These are phyloP conservation scores for Rhabdophis nuchalis DNA, from an alignment of 2,797 vertebrate genomes.

Conservation along the genomic window DNA sequence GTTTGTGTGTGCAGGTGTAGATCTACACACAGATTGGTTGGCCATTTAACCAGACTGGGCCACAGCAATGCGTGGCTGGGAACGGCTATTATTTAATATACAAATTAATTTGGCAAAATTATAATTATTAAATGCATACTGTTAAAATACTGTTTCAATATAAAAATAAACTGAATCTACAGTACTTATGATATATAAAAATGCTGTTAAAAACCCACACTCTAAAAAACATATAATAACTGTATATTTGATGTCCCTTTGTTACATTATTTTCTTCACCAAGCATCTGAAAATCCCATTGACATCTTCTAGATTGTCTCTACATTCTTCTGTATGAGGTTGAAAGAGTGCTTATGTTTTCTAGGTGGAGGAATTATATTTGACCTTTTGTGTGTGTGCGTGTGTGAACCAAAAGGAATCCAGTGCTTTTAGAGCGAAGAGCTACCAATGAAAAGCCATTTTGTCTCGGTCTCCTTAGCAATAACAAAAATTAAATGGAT, in stretches of 20 bases:
- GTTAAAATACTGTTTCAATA: not conserved
- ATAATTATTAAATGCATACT: not conserved
- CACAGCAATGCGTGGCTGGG: too few species aligned
- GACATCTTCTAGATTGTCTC: not conserved
- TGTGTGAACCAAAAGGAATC: not conserved
- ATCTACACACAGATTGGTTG: too few species aligned
- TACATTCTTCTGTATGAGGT: not conserved
- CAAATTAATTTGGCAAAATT: not conserved
- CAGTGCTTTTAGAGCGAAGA: not conserved
- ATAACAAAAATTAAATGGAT: not conserved
- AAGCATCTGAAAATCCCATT: not conserved
- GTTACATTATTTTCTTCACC: not conserved
- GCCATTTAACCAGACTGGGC: too few species aligned
- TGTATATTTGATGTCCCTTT: not conserved
- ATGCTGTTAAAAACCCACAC: not conserved
- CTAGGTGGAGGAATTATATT: not conserved
- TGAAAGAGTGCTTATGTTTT: not conserved
- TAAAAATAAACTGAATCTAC: not conserved
- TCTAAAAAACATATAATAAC: not conserved
- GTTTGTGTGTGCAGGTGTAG: too few species aligned
- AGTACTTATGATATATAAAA: not conserved
- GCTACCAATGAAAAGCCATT: not conserved
- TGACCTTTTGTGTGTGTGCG: not conserved
- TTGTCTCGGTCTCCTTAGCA: not conserved
- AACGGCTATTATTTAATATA: not conserved